Conservation (phyloP, 1,140 invertebrate species). For the Zaprionus taronus region DNA sequence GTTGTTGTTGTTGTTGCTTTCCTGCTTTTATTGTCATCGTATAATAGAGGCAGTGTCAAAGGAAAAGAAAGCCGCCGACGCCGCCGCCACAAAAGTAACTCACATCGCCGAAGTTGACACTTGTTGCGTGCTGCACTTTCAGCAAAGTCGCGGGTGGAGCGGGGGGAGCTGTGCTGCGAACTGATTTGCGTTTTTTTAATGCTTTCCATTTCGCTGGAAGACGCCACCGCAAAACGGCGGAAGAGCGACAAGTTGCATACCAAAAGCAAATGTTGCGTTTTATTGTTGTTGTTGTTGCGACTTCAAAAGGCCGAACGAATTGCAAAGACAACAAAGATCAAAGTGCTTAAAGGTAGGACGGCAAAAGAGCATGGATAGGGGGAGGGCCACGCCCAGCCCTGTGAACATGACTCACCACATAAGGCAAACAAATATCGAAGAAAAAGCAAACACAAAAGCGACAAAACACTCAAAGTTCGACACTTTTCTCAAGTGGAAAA, state of each 20-base stretch:
- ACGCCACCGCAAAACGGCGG: constrained; percentile 61
- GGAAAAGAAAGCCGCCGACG: constrained; percentile 41
- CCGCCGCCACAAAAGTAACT: constrained; percentile 37
- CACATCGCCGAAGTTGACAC: constrained; percentile 64
- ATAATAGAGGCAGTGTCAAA: constrained; percentile 65
- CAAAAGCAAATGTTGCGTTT: too few species aligned
- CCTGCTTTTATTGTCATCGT: constrained; percentile 70
- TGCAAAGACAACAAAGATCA: constrained; percentile 74
- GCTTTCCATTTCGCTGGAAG: constrained; percentile 53
- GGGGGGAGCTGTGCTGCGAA: constrained; percentile 29
- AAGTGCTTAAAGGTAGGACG: constrained; percentile 28
- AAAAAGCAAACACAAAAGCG: constrained; percentile 56
- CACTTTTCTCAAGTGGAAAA: constrained; percentile 63
- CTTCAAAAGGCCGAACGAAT: constrained; percentile 62
- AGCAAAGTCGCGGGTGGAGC: background rate
- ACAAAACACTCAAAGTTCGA: constrained; percentile 57
- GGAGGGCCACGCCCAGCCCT: background rate
- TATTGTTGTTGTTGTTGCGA: constrained; percentile 55
- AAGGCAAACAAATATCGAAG: constrained; percentile 24
- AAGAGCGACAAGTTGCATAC: constrained; percentile 22
- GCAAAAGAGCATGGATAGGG: background rate
- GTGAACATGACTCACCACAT: constrained; percentile 53
- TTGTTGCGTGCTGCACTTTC: constrained; percentile 67
- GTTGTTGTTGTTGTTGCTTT: constrained; percentile 42
- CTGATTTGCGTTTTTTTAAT: constrained; percentile 47